A percentile compares a stretch with the other conserved stretches of the same genome.
These are phyloP conservation scores for Schmidtea mediterranea DNA, from an alignment of 1,140 invertebrate genomes.

Conservation along the genomic window DNA sequence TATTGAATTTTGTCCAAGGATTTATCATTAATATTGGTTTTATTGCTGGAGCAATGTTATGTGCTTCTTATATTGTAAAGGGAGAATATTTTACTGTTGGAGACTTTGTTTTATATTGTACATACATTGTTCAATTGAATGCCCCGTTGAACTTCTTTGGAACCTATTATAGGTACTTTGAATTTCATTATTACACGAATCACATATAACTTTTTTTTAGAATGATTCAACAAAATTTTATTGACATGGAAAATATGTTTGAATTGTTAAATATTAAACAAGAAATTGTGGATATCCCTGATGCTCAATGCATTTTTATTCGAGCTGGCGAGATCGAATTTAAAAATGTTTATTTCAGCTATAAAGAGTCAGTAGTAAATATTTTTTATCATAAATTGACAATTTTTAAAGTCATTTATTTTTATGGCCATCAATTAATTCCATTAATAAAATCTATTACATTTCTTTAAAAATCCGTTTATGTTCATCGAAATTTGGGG, in stretches of 20 bases:
- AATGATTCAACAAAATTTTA: constrained; percentile 78
- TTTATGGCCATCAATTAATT: no score
- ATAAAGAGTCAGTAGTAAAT: neutral
- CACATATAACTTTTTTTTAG: constrained; percentile 28
- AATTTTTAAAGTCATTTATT: no score
- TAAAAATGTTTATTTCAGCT: constrained; percentile 4
- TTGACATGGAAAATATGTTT: constrained; percentile 99
- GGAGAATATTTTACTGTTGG: constrained; percentile 46
- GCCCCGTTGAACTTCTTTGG: constrained; percentile 84
- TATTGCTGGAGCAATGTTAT: constrained; percentile 54
- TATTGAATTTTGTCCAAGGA: constrained; percentile 65
- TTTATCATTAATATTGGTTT: constrained; percentile 58
- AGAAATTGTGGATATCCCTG: constrained; percentile 36
- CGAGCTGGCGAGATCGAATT: constrained; percentile 4
- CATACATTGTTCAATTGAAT: constrained; percentile 82
- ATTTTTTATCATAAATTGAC: no score
- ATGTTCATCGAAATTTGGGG: no score
- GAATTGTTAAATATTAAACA: constrained; percentile 56
- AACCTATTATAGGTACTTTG: constrained; percentile 60
- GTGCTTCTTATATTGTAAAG: constrained; percentile 44
- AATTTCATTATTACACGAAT: constrained; percentile 1
- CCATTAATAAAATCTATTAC: no score
- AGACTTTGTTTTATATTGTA: constrained; percentile 73
- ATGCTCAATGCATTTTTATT: neutral
- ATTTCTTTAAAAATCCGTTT: no score